Evolutionary conservation across 2,797 vertebrate species (phyloP), one percentile per base, ranked within the genome.

Genomic region (Chromobotia macracanthus): DNA sequence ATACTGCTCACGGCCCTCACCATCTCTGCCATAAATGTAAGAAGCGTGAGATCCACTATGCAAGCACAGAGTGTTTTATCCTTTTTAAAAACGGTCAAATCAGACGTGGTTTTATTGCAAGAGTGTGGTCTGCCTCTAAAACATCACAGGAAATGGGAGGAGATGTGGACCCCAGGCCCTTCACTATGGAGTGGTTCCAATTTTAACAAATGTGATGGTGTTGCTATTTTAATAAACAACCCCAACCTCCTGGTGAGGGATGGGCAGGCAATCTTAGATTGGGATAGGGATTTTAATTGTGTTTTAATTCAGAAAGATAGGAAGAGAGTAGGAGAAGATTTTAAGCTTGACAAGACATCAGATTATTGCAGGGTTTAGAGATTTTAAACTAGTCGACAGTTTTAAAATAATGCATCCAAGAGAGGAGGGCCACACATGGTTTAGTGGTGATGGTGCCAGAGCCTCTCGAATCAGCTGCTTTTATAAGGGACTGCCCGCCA

Each of bases 281-380:
- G 74, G 7, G 63, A 75, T 4, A 0, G 55, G 3, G 77, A 83
- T 82, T 85, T 87, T 80, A 86, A 83, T 5, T 81, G 64, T 53
- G 11, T 83, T 81, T 61, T 82, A 80, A 25, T n/a, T n/a, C 0
- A 25, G 0, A 35, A 1, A 11, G 44, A 70, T 1, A 53, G 1
- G 68, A 82, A 5, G 58, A 66, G 4, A 35, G 11, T 5, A 63
- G 65, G 21, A 41, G 25, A 58, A 0, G 72, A 44, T 76, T 86
- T 83, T 76, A 86, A 74, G 38, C 0, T 84, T 0, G 84, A 84
- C 0, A 79, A 82, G 9, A 79, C 80, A 13, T 72, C 38, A 61
- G 21, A 15, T 1, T 1, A 12, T 48, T 25, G 16, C n/a, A n/a
- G n/a, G n/a, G n/a, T n/a, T 58, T 0, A 70, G 18, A 13, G 44